These are phyloP conservation scores for Calidris pygmaea DNA, from an alignment of 2,113 vertebrate species.

Conservation along the genomic window DNA sequence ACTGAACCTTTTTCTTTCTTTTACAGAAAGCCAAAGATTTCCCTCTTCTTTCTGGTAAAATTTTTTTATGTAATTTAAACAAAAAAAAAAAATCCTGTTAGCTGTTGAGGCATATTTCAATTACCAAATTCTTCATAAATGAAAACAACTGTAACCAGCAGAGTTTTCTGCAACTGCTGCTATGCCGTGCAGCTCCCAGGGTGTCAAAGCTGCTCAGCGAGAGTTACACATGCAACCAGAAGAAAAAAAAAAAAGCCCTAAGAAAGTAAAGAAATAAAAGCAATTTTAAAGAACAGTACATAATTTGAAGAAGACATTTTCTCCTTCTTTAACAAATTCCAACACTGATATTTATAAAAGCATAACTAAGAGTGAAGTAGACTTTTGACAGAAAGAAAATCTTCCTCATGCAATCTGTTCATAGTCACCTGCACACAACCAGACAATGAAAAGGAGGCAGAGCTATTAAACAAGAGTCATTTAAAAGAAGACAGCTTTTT, in stretches of 20 bases:
- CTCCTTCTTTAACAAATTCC: neutral
- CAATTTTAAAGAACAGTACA: neutral
- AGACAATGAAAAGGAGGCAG: constrained; percentile 14
- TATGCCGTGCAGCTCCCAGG: neutral
- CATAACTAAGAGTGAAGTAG: neutral
- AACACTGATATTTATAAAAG: neutral
- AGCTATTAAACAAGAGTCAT: neutral
- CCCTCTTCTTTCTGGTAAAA: neutral
- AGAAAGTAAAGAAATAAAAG: neutral
- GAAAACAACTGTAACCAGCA: constrained; percentile 19
- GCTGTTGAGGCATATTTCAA: neutral
- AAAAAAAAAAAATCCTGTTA: neutral
- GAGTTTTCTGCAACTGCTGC: neutral
- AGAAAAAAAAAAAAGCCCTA: neutral
- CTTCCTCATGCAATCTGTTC: neutral
- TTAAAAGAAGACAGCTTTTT: constrained; percentile 26
- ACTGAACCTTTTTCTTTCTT: neutral
- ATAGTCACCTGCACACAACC: neutral
- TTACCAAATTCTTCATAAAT: neutral
- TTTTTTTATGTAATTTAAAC: neutral
- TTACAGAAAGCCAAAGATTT: neutral
- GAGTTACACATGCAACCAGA: neutral
- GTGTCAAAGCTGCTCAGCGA: neutral
- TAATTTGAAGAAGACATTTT: neutral
- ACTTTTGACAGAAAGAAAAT: neutral